Evolutionary conservation across 2,888 invertebrate species (phyloP).

Genomic region (Gonocerus acuteangulatus): DNA sequence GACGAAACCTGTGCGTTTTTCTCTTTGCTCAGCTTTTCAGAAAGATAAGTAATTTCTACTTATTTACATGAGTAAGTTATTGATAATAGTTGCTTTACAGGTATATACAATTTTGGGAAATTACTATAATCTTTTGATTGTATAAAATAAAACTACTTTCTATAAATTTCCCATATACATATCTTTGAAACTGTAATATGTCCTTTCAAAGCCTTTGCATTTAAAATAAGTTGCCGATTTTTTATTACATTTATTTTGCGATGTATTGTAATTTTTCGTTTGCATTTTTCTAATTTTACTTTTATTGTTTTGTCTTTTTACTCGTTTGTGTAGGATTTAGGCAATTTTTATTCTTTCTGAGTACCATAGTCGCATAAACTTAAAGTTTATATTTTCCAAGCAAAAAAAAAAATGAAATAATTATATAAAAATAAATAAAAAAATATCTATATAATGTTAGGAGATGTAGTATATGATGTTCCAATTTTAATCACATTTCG

Average conservation of each 20-base stretch:
- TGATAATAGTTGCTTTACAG: neutral
- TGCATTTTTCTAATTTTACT: neutral
- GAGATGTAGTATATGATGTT: constrained; percentile 3
- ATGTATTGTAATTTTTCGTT: neutral
- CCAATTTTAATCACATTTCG: neutral
- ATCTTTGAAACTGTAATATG: constrained; percentile 13
- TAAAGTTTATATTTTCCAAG: neutral
- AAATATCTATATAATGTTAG: neutral
- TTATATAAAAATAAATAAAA: neutral
- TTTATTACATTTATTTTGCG: neutral
- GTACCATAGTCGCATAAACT: too few species aligned
- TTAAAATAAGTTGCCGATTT: constrained; percentile 1
- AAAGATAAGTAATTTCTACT: neutral
- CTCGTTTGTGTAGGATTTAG: too few species aligned
- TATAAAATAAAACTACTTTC: neutral
- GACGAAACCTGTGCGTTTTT: neutral
- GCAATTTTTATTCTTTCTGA: too few species aligned
- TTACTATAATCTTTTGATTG: constrained; percentile 1
- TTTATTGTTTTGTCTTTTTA: neutral
- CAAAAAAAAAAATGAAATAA: neutral
- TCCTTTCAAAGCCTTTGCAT: neutral
- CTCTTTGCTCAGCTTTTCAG: constrained; percentile 7
- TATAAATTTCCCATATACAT: constrained; percentile 18
- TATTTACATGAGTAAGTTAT: neutral
- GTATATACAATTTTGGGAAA: neutral